Evolutionary conservation across 2,888 invertebrate genomes (phyloP), one percentile per base, ranked within the genome.

Genomic region (Agrotis segetum): DNA sequence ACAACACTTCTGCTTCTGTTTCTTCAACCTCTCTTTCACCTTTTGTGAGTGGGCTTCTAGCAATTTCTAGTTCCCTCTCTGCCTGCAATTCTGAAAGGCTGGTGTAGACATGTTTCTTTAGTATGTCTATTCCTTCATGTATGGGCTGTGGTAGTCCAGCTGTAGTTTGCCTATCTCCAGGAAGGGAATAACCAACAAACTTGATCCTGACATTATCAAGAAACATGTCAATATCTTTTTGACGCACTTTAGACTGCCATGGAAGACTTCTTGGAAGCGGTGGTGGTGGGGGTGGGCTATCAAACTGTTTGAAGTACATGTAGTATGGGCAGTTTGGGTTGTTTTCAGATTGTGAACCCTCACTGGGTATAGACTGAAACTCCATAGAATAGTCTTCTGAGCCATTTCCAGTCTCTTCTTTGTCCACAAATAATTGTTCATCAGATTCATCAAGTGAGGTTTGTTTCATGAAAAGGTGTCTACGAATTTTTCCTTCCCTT

Each of bases 111-210:
- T 99, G 99, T 96, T 98, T 97, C 93, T 98, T 98, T 52, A 99
- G 96, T 70, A 99, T 99, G 88, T 98, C 98, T 47, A 99, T 98
- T 46, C 99, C 99, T 95, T 99, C 99, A 90, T 99, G 99, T 88
- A 99, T 99, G 0, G 99, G 99, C 87, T 98, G 98, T 0, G 99
- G 99, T 70, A 99, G 96, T 1, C 99, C 99, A 68, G 99, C 99
- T 81, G 99, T 96, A 66, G 99, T 99, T 75, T 97, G 97, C 70
- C 98, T 97, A 91, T 99, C 99, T 40, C 98, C 98, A 79, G 97
- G 98, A 61, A 99, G 96, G 67, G 98, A 98, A 92, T 99, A 99
- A 0, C 99, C 99, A 77, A 99, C 98, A 96, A 99, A 99, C 96
- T 99, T 99, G 77, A 98, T 97, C 76, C 99, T 96, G 0, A 99